Base-by-base conservation (phyloP, 2,888 invertebrate species). In the Acanthosepion lycidas region DNA sequence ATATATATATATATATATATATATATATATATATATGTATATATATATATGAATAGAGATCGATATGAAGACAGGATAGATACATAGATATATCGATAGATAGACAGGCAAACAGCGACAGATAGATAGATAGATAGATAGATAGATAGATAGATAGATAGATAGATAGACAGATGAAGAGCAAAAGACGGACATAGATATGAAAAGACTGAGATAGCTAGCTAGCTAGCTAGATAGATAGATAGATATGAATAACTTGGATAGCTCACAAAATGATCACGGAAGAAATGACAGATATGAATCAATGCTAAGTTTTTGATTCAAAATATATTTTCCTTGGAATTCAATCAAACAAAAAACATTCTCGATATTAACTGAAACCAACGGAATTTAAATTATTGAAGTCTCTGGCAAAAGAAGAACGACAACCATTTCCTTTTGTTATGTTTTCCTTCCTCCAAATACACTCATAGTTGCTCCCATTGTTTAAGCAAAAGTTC, bases 251-350 rank as follows among this genome's bases (percentile, higher is more conserved):
- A 23, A 20, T 59, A 20, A 59, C 20, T 6, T 20, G 23, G 5
- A 3, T 23, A 20, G 26, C 20, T 5, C 20, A 6, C 4, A 20
- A 20, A 6, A 26, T 6, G 6, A 6, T 1, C 6, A 4, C 0
- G 20, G 20, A 23, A 23, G 26, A 23, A 59, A 55, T 15, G 59
- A 59, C 59, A 23, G 59, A 20, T 6, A 59, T 23, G 59, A 0
- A 23, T 59, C 4, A 26, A 59, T 23, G 2, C 18, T 4, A 59
- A 3, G 4, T 59, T 26, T 20, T n/a, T 28, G 1, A 78, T 78
- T 9, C 9, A 78, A 78, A 78, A 78, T 78, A n/a, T 15, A 28
- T 78, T 28, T n/a, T 78, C 1, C 9, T 78, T 78, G 8, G 0
- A 28, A 78, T 6, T 9, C 3, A n/a, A 78, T 28, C 3, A 6